These are phyloP conservation scores for Heliconius hortense DNA, from an alignment of 2,888 invertebrate species.

Conservation along the genomic window DNA sequence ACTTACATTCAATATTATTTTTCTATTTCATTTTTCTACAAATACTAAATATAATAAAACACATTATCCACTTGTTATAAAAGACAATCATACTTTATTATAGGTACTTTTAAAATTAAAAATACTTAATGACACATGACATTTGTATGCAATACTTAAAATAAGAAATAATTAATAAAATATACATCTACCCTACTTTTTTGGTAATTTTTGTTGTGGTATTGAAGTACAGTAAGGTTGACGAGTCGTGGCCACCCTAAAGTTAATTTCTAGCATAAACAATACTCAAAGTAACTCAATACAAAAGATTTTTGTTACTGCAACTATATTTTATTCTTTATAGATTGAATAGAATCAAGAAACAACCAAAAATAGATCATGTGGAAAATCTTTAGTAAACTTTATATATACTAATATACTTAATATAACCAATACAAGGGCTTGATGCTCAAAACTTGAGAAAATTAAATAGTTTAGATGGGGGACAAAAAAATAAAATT, in stretches of 20 bases:
- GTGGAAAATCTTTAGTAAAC: background rate
- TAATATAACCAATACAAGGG: background rate
- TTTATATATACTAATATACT: too few relatives aligned
- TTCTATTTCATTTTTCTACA: background rate
- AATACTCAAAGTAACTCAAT: too few relatives aligned
- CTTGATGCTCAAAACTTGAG: background rate
- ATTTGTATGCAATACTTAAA: background rate
- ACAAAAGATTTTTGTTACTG: too few relatives aligned
- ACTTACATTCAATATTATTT: conserved; percentile 4
- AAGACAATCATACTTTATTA: too few relatives aligned
- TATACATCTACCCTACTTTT: background rate
- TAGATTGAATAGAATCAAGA: too few relatives aligned
- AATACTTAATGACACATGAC: background rate
- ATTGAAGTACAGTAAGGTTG: background rate
- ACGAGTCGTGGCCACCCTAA: background rate
- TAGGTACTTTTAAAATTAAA: background rate
- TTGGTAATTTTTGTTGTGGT: too few relatives aligned
- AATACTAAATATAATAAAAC: background rate
- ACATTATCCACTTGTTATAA: background rate
- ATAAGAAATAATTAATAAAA: background rate
- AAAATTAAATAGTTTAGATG: background rate
- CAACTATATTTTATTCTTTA: too few relatives aligned
- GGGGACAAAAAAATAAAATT: background rate
- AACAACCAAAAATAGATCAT: too few relatives aligned
- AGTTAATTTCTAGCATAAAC: background rate